phyloP scores from a whole-genome alignment of 2,797 vertebrate species.

The Coilia nasus region DNA sequence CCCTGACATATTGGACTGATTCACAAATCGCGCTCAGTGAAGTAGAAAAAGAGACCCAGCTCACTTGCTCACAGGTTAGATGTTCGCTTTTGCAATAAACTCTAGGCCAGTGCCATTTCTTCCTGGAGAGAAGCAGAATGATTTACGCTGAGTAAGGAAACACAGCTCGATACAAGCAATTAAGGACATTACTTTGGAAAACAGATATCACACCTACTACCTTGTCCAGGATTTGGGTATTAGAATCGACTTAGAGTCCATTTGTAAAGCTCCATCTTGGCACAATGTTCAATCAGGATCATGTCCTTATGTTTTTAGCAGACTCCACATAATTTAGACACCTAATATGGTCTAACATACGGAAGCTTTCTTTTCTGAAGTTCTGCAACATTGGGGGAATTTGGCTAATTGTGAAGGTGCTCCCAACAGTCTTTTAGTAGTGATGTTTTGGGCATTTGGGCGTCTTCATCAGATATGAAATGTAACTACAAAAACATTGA shows the following conservation, averaged over 20 bases:
- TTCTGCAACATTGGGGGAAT: not conserved
- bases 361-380: not conserved
- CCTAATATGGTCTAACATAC: not conserved
- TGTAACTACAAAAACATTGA: no score
- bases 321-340: not conserved
- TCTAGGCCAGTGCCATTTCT: not conserved
- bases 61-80: not conserved
- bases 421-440: not conserved
- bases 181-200: not conserved
- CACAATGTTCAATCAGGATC: not conserved
- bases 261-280: not conserved
- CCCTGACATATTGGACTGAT: not conserved
- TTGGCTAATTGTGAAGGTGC: not conserved
- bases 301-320: not conserved
- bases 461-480: no score
- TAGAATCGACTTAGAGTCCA: not conserved
- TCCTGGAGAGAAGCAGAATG: not conserved
- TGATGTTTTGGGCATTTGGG: no score
- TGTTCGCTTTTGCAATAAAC: not conserved
- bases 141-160: not conserved
- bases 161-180: not conserved
- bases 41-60: not conserved
- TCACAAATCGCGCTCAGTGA: not conserved
- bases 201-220: not conserved
- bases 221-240: not conserved